Conservation (phyloP, 2,797 vertebrate genomes). For the Onychomys arenicola region DNA sequence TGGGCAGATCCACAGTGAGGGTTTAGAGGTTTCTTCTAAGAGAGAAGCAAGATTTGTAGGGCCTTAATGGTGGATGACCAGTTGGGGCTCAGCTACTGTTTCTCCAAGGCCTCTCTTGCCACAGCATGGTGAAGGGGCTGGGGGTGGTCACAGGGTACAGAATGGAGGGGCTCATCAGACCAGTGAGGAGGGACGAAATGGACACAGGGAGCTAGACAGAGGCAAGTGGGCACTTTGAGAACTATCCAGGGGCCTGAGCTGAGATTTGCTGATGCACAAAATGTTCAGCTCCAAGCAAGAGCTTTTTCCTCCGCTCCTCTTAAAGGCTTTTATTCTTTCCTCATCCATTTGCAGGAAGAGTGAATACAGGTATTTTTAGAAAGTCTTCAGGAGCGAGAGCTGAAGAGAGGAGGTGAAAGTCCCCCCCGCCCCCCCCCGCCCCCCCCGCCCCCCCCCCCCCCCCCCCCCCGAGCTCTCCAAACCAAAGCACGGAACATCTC, state of each 20-base stretch:
- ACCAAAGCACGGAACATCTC: not conserved
- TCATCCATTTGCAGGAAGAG: constrained; percentile 71
- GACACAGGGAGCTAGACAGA: not conserved
- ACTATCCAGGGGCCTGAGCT: not conserved
- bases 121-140: not conserved
- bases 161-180: not conserved
- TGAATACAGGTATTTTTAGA: constrained; percentile 73
- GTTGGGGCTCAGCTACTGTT: not conserved
- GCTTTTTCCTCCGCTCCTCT: constrained; percentile 42
- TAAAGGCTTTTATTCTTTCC: constrained; percentile 67
- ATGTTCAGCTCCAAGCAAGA: constrained; percentile 26
- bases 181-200: not conserved
- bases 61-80: not conserved
- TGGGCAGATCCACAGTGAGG: not conserved
- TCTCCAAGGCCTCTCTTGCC: not conserved
- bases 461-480: not conserved
- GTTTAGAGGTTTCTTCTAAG: not conserved
- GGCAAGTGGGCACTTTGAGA: not conserved
- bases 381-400: constrained; percentile 62
- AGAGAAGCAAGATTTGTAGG: not conserved
- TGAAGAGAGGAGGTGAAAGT: constrained; percentile 59
- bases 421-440: not conserved
- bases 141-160: not conserved
- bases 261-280: constrained; percentile 53
- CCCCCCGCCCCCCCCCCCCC: not conserved